A percentile compares a stretch with the other conserved stretches of the same genome.
phyloP scores from a whole-genome alignment of 2,113 vertebrate genomes.

The Tupaia tana region DNA sequence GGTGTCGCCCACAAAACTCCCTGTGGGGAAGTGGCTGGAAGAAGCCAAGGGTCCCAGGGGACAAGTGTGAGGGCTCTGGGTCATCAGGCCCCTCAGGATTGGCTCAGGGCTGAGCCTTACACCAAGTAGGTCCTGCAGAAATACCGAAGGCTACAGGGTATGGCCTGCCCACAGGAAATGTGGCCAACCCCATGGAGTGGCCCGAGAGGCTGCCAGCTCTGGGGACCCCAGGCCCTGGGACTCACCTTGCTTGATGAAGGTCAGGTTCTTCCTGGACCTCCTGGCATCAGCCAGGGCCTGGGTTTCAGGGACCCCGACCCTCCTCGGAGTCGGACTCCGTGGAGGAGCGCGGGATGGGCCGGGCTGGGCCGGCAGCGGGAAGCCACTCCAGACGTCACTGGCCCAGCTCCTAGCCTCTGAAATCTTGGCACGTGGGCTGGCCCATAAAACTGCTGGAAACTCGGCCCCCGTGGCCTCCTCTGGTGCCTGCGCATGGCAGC shows the following conservation, averaged over 20 bases:
- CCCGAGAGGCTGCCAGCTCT: neutral
- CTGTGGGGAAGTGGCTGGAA: neutral
- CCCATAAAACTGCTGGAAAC: neutral
- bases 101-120: neutral
- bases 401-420: neutral
- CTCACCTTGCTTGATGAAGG: too few species aligned
- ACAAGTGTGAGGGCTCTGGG: rapidly evolving
- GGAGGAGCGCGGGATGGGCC: neutral
- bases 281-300: rapidly evolving
- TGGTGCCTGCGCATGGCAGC: rapidly evolving
- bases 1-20: slow-evolving; percentile 54
- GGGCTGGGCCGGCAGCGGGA: neutral
- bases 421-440: rapidly evolving
- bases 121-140: neutral
- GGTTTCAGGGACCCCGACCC: neutral
- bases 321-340: neutral
- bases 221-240: neutral
- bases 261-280: neutral
- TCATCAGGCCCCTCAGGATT: neutral
- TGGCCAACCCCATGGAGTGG: neutral
- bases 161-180: neutral
- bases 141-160: rapidly evolving
- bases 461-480: neutral
- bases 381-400: neutral
- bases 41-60: neutral